Percentiles rank a stretch among this genome's conserved stretches.
Conservation (phyloP, 2,888 invertebrate genomes). For the Selenia dentaria region DNA sequence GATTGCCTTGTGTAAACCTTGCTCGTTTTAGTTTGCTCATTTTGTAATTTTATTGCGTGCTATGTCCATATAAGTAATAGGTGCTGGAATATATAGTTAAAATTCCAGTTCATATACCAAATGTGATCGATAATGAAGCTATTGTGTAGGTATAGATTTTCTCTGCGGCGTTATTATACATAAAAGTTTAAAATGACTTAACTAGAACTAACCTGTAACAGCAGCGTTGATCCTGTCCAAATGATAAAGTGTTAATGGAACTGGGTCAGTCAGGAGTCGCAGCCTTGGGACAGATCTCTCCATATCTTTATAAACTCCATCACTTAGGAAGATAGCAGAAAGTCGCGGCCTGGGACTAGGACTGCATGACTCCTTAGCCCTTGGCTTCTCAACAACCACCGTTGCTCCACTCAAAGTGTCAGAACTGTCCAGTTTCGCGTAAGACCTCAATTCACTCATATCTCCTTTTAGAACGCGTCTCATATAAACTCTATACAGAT, state of each 20-base stretch:
- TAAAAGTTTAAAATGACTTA: no score
- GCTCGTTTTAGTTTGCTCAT: neutral
- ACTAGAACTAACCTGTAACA: constrained; percentile 76
- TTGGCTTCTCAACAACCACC: constrained; percentile 63
- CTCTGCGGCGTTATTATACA: no score
- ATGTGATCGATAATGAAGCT: no score
- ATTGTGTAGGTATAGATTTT: no score
- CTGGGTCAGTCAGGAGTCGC: constrained; percentile 74
- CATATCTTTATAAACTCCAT: constrained; percentile 53
- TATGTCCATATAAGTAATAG: neutral
- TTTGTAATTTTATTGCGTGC: constrained; percentile 1
- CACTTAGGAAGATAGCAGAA: constrained; percentile 77
- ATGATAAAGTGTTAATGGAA: constrained; percentile 80
- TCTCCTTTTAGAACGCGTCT: constrained; percentile 77
- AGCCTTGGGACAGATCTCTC: constrained; percentile 60
- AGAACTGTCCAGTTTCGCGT: constrained; percentile 63
- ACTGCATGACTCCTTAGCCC: constrained; percentile 66
- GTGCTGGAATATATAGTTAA: neutral
- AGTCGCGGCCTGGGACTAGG: constrained; percentile 74
- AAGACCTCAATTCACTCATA: constrained; percentile 61
- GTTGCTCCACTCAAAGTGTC: constrained; percentile 69
- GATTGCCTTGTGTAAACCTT: constrained; percentile 13
- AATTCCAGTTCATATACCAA: no score
- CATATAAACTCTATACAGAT: constrained; percentile 75
- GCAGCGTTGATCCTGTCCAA: constrained; percentile 81